Conservation (phyloP, 2,888 invertebrate species). For the Drosophila incognita region DNA sequence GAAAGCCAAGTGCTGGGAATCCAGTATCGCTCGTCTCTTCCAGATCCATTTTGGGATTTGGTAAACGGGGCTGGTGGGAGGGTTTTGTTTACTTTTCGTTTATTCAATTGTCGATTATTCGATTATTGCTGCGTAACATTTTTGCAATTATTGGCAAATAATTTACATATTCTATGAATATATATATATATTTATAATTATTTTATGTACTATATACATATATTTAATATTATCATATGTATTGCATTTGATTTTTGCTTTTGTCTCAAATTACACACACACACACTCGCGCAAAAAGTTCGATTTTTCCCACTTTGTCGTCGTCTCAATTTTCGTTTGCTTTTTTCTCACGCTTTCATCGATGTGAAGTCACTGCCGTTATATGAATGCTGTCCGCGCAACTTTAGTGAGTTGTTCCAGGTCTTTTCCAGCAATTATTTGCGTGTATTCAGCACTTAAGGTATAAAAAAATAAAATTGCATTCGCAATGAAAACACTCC, state of each 20-base stretch:
- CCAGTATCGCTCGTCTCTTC: slow-evolving; percentile 77
- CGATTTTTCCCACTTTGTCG: slow-evolving; percentile 80
- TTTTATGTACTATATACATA: neutral
- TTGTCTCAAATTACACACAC: slow-evolving; percentile 34
- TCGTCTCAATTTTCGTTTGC: slow-evolving; percentile 57
- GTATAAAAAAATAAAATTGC: slow-evolving; percentile 50
- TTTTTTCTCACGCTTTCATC: slow-evolving; percentile 41
- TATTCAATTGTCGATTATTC: slow-evolving; percentile 43
- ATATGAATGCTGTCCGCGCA: slow-evolving; percentile 25
- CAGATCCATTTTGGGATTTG: slow-evolving; percentile 57
- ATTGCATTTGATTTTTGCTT: slow-evolving; percentile 49
- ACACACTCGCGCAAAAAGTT: slow-evolving; percentile 61
- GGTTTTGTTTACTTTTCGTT: slow-evolving; percentile 32
- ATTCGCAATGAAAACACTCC: slow-evolving; percentile 71
- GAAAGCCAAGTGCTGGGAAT: slow-evolving; percentile 75
- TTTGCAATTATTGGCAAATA: slow-evolving; percentile 31
- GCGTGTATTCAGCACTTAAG: slow-evolving; percentile 55
- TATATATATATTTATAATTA: neutral
- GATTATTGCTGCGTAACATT: slow-evolving; percentile 40
- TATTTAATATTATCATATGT: neutral
- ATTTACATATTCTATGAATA: slow-evolving; percentile 9
- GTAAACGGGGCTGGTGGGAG: neutral
- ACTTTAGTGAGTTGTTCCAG: slow-evolving; percentile 16
- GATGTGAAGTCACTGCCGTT: slow-evolving; percentile 18
- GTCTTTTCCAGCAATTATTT: slow-evolving; percentile 40